Evolutionary conservation across 2,888 invertebrate species (phyloP).

Genomic region (Polyommatus icarus): DNA sequence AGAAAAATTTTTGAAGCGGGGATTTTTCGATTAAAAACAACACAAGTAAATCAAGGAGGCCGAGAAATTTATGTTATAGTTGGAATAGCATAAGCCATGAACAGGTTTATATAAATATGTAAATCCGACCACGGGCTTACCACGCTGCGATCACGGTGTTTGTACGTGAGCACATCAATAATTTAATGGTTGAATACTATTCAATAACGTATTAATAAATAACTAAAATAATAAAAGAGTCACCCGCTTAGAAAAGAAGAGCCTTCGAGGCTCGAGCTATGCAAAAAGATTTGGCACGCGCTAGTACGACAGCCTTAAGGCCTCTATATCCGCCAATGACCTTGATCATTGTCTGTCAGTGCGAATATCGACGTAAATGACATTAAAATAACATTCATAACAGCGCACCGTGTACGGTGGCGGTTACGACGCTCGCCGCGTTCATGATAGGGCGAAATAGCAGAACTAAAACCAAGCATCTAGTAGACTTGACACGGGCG

Average conservation of each 20-base stretch:
- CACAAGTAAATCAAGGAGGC: background rate
- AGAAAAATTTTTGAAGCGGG: no score
- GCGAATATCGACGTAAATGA: no score
- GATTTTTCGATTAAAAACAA: background rate
- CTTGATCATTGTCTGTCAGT: no score
- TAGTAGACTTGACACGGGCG: no score
- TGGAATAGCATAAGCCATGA: background rate
- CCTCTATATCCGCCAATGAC: no score
- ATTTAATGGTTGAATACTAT: no score
- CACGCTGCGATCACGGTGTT: constrained; percentile 6
- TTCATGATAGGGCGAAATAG: no score
- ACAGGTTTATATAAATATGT: constrained; percentile 24
- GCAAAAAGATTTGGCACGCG: background rate
- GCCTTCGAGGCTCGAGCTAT: background rate
- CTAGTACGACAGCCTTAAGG: background rate
- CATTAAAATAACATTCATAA: no score
- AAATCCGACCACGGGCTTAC: constrained; percentile 2
- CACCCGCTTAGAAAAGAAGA: background rate
- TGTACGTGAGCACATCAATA: constrained; percentile 7
- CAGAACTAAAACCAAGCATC: no score
- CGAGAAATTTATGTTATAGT: background rate
- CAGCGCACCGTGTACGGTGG: no score
- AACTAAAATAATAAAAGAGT: constrained; percentile 24
- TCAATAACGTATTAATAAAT: background rate
- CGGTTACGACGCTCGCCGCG: no score